Conservation (phyloP, 2,113 vertebrate genomes). For the Lepisosteus osseus region DNA sequence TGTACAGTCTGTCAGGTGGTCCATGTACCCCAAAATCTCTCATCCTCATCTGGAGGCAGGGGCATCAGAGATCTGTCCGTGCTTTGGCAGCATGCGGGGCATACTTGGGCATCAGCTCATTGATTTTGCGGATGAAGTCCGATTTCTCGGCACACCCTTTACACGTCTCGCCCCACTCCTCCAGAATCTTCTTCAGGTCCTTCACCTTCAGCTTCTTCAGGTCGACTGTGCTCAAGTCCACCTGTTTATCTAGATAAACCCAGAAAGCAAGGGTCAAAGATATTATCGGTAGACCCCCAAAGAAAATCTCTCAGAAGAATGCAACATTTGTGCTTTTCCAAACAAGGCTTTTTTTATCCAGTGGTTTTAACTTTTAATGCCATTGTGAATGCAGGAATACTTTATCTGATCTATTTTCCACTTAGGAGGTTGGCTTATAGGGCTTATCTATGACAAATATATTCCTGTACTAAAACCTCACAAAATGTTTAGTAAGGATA, state of each 20-base stretch:
- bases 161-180: slow-evolving; percentile 95
- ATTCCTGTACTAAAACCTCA: no score
- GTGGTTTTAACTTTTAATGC: no score
- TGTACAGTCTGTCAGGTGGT: slow-evolving; percentile 19
- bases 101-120: slow-evolving; percentile 94
- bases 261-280: slow-evolving; percentile 4
- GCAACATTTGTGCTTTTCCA: no score
- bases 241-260: slow-evolving; percentile 78
- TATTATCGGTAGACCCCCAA: no score
- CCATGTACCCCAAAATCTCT: background rate
- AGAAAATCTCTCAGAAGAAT: no score
- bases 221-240: slow-evolving; percentile 89
- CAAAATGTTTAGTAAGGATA: no score
- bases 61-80: slow-evolving; percentile 83
- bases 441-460: no score
- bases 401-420: no score
- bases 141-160: slow-evolving; percentile 95
- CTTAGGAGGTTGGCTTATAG: no score
- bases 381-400: no score
- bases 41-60: background rate
- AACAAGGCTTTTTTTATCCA: no score
- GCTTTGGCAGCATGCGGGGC: slow-evolving; percentile 83
- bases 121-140: slow-evolving; percentile 93
- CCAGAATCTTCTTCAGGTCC: slow-evolving; percentile 92
- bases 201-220: slow-evolving; percentile 93